Percentiles rank a stretch among this genome's conserved stretches.
phyloP scores from a whole-genome alignment of 2,797 vertebrate genomes.

The Labeo calbasu region DNA sequence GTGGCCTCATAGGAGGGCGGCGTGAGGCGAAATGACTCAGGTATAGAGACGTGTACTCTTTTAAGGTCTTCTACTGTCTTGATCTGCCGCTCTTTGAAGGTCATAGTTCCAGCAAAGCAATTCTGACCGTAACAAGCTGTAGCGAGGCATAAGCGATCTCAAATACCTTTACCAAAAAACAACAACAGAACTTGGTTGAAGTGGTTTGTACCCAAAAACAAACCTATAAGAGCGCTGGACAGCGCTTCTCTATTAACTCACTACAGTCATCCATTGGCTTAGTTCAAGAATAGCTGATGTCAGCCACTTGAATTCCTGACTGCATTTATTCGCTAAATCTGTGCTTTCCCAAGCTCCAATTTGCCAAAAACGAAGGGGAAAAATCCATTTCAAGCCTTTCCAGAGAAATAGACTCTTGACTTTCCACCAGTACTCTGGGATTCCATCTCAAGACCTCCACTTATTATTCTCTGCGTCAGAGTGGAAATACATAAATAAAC shows the following conservation, averaged over 20 bases:
- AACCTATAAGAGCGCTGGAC: not conserved
- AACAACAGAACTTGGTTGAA: not conserved
- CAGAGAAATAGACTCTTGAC: conserved; percentile 60
- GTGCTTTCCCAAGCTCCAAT: conserved; percentile 54
- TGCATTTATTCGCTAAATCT: conserved; percentile 53
- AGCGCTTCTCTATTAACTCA: conserved; percentile 52
- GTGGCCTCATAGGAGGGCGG: conserved; percentile 51
- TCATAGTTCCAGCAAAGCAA: not conserved
- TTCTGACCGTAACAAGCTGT: not conserved
- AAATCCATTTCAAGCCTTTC: conserved; percentile 60
- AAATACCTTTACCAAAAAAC: not conserved
- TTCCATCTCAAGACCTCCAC: not conserved
- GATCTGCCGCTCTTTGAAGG: not conserved
- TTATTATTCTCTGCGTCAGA: not conserved
- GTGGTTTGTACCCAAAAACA: not conserved
- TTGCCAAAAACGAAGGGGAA: conserved; percentile 15
- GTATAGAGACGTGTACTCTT: not conserved
- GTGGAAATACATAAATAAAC: not conserved
- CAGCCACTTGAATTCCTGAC: conserved; percentile 53
- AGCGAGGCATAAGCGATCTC: not conserved
- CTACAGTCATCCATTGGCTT: conserved; percentile 5
- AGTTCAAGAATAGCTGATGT: conserved; percentile 59
- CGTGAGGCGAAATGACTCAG: too few species aligned
- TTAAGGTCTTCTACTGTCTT: not conserved
- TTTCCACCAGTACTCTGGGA: conserved; percentile 7